Conservation (phyloP, 2,888 invertebrate species). For the Caenorhabditis sp. region DNA sequence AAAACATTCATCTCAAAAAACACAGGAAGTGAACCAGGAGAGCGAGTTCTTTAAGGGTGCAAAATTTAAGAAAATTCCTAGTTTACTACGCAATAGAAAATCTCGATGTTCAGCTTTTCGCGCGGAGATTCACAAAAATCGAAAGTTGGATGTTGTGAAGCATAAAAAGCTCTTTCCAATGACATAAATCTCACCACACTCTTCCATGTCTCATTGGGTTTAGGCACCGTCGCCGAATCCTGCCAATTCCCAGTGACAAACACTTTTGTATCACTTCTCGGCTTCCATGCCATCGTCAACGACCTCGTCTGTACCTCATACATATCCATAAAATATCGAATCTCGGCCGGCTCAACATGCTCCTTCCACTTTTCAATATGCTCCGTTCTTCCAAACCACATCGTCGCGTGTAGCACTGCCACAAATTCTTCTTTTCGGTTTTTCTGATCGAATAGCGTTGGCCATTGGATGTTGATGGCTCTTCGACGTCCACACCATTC, state of each 20-base stretch:
- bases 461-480: slow-evolving; percentile 47
- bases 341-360: slow-evolving; percentile 53
- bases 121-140: no score
- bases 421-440: slow-evolving; percentile 49
- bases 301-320: slow-evolving; percentile 39
- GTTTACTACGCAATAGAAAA: no score
- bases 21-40: no score
- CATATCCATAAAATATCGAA: slow-evolving; percentile 57
- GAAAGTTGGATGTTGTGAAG: no score
- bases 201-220: not conserved
- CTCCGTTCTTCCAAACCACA: slow-evolving; percentile 58
- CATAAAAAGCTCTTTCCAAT: no score
- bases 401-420: slow-evolving; percentile 55
- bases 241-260: not conserved
- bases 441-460: slow-evolving; percentile 33
- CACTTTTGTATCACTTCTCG: slow-evolving; percentile 8
- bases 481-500: slow-evolving; percentile 46
- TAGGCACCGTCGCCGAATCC: not conserved
- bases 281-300: slow-evolving; percentile 16
- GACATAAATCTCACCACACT: not conserved
- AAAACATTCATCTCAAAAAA: no score
- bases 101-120: no score
- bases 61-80: no score
- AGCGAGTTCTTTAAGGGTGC: no score
- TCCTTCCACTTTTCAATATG: slow-evolving; percentile 34